Percentiles rank a stretch among this genome's conserved stretches.
Conservation (phyloP, 2,888 invertebrate genomes). For the Calameuta filiformis region DNA sequence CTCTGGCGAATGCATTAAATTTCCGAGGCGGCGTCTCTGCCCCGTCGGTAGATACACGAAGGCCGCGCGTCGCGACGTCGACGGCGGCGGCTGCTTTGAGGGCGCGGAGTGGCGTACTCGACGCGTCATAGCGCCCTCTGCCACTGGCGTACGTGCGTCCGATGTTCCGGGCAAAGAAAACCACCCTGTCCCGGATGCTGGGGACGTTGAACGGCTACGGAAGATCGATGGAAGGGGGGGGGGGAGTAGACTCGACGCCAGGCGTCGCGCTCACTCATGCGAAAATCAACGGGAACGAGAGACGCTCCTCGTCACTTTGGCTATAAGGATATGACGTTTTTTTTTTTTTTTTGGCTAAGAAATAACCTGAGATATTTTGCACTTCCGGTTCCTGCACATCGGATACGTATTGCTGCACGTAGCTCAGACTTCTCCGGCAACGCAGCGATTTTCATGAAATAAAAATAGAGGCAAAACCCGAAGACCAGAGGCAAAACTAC, state of each 20-base stretch:
- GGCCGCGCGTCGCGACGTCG: conserved; percentile 23
- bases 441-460: neutral
- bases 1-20: conserved; percentile 47
- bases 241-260: neutral
- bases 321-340: neutral
- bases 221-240: conserved; percentile 19
- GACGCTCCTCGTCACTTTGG: neutral
- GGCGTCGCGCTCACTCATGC: conserved; percentile 13
- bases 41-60: conserved; percentile 13
- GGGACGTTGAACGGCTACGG: conserved; percentile 13
- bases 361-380: neutral
- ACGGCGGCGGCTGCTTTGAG: conserved; percentile 53
- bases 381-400: neutral
- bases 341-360: neutral
- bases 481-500: neutral
- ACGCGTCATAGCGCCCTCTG: conserved; percentile 46
- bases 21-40: conserved; percentile 26
- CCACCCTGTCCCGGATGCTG: conserved; percentile 1
- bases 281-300: conserved; percentile 9
- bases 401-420: neutral
- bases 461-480: neutral
- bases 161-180: neutral
- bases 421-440: neutral
- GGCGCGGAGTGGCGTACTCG: conserved; percentile 53
- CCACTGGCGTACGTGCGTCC: conserved; percentile 36